phyloP scores from a whole-genome alignment of 2,797 vertebrate species.

The Prionace glauca region DNA sequence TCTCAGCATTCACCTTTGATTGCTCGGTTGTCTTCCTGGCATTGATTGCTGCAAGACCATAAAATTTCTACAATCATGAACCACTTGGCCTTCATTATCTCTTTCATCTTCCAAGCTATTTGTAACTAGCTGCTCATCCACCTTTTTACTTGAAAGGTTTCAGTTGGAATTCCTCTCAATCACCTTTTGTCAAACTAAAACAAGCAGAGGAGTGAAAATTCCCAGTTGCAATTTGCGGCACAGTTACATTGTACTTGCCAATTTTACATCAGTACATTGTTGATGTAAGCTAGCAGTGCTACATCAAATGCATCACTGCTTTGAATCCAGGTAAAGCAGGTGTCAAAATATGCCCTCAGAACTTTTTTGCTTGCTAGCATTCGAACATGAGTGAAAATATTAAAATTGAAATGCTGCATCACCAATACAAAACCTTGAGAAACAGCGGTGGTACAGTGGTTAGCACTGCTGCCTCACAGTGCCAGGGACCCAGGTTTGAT shows the following conservation, averaged over 20 bases:
- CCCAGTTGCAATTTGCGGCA: not conserved
- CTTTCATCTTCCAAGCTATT: not conserved
- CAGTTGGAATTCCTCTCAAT: not conserved
- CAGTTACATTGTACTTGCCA: not conserved
- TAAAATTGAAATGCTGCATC: not conserved
- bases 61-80: not conserved
- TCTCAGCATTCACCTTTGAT: not conserved
- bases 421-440: not conserved
- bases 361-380: too few relatives aligned
- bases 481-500: too few relatives aligned
- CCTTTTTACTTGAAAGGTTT: not conserved
- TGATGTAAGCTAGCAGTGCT: not conserved
- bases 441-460: too few relatives aligned
- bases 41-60: not conserved
- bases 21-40: not conserved
- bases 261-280: not conserved
- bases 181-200: not conserved
- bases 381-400: too few relatives aligned
- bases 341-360: too few relatives aligned
- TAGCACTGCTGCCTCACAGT: too few relatives aligned
- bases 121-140: not conserved
- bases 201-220: not conserved
- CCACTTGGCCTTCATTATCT: not conserved
- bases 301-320: not conserved
- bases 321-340: too few relatives aligned